Percentiles rank a stretch among this genome's conserved stretches.
Evolutionary conservation across 2,113 vertebrate genomes (phyloP).

Genomic region (Lynx canadensis): DNA sequence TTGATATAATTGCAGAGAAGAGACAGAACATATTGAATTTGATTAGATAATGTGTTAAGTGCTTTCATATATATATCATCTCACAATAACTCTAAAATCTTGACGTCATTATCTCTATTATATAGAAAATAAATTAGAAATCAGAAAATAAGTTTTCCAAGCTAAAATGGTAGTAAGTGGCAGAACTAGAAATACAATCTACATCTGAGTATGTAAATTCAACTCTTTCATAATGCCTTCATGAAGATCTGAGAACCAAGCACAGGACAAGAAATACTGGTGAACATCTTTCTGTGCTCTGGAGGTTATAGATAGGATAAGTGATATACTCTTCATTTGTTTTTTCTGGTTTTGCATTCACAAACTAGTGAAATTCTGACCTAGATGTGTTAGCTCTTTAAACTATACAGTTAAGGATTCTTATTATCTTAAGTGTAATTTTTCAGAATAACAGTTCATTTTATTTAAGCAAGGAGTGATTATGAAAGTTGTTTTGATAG

Average conservation of each 20-base stretch:
- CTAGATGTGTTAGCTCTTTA: not conserved
- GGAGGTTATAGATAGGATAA: not conserved
- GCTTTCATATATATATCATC: not conserved
- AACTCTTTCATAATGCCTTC: not conserved
- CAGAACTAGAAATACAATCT: not conserved
- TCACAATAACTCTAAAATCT: not conserved
- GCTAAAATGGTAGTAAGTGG: not conserved
- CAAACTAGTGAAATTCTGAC: slow-evolving; percentile 32
- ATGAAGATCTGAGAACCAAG: not conserved
- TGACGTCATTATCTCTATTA: not conserved
- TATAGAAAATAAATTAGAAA: not conserved
- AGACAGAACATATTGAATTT: not conserved
- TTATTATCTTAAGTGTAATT: not conserved
- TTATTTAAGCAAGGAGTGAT: slow-evolving; percentile 25
- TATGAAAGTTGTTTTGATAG: slow-evolving; percentile 61
- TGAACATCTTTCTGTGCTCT: not conserved
- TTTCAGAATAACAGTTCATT: not conserved
- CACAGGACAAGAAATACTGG: not conserved
- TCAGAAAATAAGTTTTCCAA: slow-evolving; percentile 1
- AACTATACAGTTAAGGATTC: not conserved
- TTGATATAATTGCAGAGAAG: not conserved
- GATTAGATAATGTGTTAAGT: not conserved
- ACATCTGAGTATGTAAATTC: not conserved
- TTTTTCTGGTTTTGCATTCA: slow-evolving; percentile 29
- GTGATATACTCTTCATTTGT: not conserved